These are phyloP conservation scores for Rachycentron canadum DNA, from an alignment of 2,797 vertebrate genomes.

Conservation along the genomic window DNA sequence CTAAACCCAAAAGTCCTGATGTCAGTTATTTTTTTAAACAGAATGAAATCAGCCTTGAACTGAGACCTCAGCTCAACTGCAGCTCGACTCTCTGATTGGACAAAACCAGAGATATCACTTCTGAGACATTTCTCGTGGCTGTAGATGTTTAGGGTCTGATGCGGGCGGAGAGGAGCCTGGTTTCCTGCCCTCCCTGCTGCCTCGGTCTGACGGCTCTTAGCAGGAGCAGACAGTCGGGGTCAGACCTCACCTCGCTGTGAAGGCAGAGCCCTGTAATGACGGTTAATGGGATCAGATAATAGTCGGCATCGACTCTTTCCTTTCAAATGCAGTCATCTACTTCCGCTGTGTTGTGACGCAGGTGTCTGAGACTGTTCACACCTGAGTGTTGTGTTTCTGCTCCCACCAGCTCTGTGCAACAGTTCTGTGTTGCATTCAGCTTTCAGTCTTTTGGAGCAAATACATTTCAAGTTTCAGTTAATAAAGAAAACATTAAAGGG, in stretches of 20 bases:
- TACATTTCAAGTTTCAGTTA: too few species aligned
- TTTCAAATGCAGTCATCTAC: background rate
- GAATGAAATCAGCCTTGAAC: too few species aligned
- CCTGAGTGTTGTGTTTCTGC: too few species aligned
- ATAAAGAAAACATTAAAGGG: too few species aligned
- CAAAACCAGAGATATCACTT: background rate
- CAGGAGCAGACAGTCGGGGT: slow-evolving; percentile 40
- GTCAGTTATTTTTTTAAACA: background rate
- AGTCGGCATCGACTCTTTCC: background rate
- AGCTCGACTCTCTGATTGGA: slow-evolving; percentile 11
- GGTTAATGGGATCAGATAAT: slow-evolving; percentile 18
- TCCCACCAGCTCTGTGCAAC: background rate
- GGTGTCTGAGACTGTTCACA: background rate
- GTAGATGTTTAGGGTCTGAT: background rate
- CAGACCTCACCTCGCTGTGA: slow-evolving; percentile 4
- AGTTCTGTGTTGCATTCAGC: too few species aligned
- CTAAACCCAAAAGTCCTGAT: background rate
- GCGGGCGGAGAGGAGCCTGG: background rate
- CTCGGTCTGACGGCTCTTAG: slow-evolving; percentile 33
- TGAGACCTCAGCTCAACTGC: background rate
- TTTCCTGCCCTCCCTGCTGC: background rate
- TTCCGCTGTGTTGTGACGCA: background rate
- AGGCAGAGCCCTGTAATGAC: slow-evolving; percentile 3
- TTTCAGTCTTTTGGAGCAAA: too few species aligned
- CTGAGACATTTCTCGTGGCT: too few species aligned